A percentile compares a stretch with the other conserved stretches of the same genome.
These are phyloP conservation scores for Spea multiplicata DNA, from an alignment of 2,113 vertebrate genomes.

Conservation along the genomic window DNA sequence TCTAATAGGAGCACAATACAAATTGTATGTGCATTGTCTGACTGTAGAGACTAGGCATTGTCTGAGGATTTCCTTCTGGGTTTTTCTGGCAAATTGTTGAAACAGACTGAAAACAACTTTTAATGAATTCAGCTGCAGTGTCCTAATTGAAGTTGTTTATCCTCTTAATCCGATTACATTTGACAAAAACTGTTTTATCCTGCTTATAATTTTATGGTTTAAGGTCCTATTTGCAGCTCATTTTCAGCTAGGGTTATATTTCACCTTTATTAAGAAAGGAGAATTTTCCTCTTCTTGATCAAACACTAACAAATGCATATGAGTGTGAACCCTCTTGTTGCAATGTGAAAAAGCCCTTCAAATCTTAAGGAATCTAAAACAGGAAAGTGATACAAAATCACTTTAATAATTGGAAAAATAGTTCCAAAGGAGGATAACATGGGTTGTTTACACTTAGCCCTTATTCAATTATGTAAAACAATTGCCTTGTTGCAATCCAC, in stretches of 20 bases:
- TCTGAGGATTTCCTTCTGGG: background rate
- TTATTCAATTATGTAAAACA: too few species aligned
- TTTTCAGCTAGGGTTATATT: constrained; percentile 6
- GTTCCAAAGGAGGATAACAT: too few species aligned
- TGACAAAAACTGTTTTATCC: constrained; percentile 30
- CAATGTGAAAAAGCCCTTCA: constrained; percentile 14
- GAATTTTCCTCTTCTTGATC: constrained; percentile 21
- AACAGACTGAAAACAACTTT: constrained; percentile 4
- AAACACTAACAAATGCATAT: constrained; percentile 18
- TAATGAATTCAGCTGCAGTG: constrained; percentile 1
- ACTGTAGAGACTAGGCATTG: background rate
- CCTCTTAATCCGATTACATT: constrained; percentile 30
- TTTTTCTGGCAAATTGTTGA: constrained; percentile 8
- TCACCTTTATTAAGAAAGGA: constrained; percentile 27
- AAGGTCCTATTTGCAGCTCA: constrained; percentile 8
- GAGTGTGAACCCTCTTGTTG: background rate
- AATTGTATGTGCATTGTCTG: background rate
- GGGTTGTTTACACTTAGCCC: too few species aligned
- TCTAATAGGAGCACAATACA: background rate
- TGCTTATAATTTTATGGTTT: constrained; percentile 31
- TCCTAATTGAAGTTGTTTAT: constrained; percentile 21
- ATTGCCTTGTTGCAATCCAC: too few species aligned
- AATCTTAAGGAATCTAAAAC: constrained; percentile 10
- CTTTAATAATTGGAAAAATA: too few species aligned
- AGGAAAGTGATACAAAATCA: too few species aligned